Conservation (phyloP, 2,888 invertebrate species). For the Graphium colonna region DNA sequence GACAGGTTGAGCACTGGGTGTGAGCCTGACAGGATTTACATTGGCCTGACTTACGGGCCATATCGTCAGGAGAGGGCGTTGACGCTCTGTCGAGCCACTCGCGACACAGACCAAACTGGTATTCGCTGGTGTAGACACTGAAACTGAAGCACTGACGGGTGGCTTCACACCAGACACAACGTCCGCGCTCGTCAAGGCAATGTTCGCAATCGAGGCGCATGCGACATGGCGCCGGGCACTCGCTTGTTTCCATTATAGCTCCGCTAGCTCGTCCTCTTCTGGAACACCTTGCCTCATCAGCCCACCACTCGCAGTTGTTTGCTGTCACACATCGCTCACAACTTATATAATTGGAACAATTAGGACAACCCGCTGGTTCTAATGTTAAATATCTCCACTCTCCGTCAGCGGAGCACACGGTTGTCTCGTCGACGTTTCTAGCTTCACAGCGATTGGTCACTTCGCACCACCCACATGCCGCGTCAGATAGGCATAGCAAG, state of each 20-base stretch:
- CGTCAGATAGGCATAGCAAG: conserved; percentile 91
- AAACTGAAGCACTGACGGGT: conserved; percentile 96
- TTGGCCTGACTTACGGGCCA: conserved; percentile 77
- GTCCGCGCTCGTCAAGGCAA: conserved; percentile 91
- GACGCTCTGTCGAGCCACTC: conserved; percentile 94
- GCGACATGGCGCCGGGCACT: conserved; percentile 92
- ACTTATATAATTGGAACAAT: conserved; percentile 93
- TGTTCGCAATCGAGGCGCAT: conserved; percentile 87
- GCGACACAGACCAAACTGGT: conserved; percentile 94
- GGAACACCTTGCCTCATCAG: conserved; percentile 91
- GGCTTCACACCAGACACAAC: conserved; percentile 98
- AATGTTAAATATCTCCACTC: conserved; percentile 91
- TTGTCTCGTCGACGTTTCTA: conserved; percentile 83
- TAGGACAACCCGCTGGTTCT: conserved; percentile 90
- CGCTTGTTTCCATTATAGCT: conserved; percentile 80
- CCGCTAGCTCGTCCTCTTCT: conserved; percentile 87
- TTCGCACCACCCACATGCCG: conserved; percentile 96
- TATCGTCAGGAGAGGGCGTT: conserved; percentile 58
- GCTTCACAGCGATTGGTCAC: conserved; percentile 85
- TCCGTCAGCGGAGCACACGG: conserved; percentile 75
- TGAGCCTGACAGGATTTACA: conserved; percentile 90
- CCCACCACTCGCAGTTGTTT: conserved; percentile 94
- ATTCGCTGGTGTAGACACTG: conserved; percentile 96
- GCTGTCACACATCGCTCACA: conserved; percentile 92
- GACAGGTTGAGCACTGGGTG: conserved; percentile 87